Percentiles rank a stretch among this genome's conserved stretches.
Evolutionary conservation across 2,113 vertebrate species (phyloP).

Genomic region (Isichthys henryi): DNA sequence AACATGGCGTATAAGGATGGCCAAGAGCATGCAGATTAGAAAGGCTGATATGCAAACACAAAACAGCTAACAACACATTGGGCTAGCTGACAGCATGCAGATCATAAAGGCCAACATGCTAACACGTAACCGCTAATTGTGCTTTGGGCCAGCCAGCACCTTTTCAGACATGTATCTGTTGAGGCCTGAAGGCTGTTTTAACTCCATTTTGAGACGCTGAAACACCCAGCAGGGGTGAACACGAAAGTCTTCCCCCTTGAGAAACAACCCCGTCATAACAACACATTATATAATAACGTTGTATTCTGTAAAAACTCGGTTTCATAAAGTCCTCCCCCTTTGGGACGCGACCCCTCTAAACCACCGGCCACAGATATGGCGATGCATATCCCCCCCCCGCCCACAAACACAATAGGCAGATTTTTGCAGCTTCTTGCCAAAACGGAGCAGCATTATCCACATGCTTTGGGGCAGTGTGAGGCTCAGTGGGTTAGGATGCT

Average conservation of each 20-base stretch:
- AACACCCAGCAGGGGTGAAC: not conserved
- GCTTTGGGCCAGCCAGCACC: too few species aligned
- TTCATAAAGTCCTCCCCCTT: not conserved
- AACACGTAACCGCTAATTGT: too few species aligned
- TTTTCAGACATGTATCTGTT: not conserved
- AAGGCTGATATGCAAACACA: too few species aligned
- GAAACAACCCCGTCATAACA: not conserved
- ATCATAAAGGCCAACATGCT: too few species aligned
- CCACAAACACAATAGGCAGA: not conserved
- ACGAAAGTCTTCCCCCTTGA: not conserved
- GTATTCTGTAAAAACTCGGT: not conserved
- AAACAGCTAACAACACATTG: too few species aligned
- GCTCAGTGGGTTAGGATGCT: not conserved
- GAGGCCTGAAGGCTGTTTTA: not conserved
- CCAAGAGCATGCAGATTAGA: too few species aligned
- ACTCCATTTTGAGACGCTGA: not conserved
- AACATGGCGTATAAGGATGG: too few species aligned
- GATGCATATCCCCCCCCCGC: not conserved
- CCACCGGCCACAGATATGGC: not conserved
- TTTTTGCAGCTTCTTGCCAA: not conserved
- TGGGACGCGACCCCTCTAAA: not conserved
- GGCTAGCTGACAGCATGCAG: too few species aligned
- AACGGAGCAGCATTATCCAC: not conserved
- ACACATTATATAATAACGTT: too few species aligned
- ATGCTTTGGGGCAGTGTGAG: not conserved